Percentiles rank a stretch among this genome's conserved stretches.
Conservation (phyloP, 1,140 invertebrate species). For the Bemisia tabaci region DNA sequence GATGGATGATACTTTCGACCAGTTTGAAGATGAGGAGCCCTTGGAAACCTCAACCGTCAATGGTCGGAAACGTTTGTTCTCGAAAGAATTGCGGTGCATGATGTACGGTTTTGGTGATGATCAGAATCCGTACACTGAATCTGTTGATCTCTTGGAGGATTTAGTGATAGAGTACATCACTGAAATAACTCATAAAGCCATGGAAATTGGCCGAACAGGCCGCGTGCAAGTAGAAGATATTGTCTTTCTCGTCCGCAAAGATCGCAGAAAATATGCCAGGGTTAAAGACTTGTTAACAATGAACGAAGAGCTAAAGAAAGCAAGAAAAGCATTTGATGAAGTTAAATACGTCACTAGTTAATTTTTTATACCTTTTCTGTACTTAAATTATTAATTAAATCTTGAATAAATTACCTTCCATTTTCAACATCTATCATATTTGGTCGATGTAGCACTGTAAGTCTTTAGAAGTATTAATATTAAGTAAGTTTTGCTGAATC, state of each 20-base stretch:
- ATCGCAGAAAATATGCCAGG: conserved; percentile 91
- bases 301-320: conserved; percentile 98
- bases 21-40: conserved; percentile 49
- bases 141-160: conserved; percentile 94
- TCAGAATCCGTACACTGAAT: conserved; percentile 97
- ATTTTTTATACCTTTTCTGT: too few relatives aligned
- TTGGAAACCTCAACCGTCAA: conserved; percentile 45
- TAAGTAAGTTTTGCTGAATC: too few relatives aligned
- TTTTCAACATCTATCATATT: too few relatives aligned
- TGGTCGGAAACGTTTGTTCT: conserved; percentile 70
- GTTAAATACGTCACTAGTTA: conserved; percentile 64
- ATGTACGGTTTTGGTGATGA: conserved; percentile 99
- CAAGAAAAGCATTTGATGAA: conserved; percentile 98
- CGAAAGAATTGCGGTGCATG: conserved; percentile 91
- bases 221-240: conserved; percentile 96
- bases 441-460: too few relatives aligned
- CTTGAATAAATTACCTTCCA: too few relatives aligned
- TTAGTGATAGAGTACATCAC: conserved; percentile 96
- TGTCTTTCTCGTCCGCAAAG: conserved; percentile 95
- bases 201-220: conserved; percentile 91
- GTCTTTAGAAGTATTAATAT: too few relatives aligned
- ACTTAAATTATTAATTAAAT: too few relatives aligned
- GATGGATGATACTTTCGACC: not conserved
- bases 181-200: conserved; percentile 78
- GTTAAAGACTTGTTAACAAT: conserved; percentile 95